These are phyloP conservation scores for Wiebesia pumilae DNA, from an alignment of 1,140 invertebrate species.

Conservation along the genomic window DNA sequence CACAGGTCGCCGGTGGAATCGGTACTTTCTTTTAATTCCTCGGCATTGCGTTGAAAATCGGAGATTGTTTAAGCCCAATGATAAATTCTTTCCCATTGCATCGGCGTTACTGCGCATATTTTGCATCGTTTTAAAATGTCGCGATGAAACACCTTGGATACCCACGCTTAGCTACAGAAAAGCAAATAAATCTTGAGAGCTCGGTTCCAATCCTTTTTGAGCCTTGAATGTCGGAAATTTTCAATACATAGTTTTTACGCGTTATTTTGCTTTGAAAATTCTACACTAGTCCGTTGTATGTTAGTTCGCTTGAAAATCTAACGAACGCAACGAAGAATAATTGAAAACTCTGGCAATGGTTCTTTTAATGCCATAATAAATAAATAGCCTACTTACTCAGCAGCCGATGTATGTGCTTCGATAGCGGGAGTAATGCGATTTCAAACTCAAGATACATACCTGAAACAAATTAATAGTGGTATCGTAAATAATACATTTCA, in stretches of 20 bases:
- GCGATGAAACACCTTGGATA: background rate
- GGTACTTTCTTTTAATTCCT: background rate
- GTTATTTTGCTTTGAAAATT: background rate
- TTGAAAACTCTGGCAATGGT: background rate
- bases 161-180: background rate
- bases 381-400: background rate
- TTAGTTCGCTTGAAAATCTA: background rate
- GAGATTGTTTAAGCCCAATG: background rate
- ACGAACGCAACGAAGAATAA: background rate
- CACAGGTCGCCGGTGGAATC: background rate
- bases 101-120: background rate
- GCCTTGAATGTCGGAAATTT: background rate
- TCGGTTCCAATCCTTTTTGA: background rate
- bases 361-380: background rate
- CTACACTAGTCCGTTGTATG: background rate
- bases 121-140: background rate
- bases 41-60: background rate
- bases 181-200: slow-evolving; percentile 6
- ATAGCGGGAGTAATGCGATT: background rate
- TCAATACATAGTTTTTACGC: background rate
- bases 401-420: background rate
- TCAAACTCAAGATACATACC: slow-evolving; percentile 23
- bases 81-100: background rate
- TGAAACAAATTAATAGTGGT: slow-evolving; percentile 12
- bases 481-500: background rate